Evolutionary conservation across 2,113 vertebrate genomes (phyloP).

Genomic region (Hystrix cristata): DNA sequence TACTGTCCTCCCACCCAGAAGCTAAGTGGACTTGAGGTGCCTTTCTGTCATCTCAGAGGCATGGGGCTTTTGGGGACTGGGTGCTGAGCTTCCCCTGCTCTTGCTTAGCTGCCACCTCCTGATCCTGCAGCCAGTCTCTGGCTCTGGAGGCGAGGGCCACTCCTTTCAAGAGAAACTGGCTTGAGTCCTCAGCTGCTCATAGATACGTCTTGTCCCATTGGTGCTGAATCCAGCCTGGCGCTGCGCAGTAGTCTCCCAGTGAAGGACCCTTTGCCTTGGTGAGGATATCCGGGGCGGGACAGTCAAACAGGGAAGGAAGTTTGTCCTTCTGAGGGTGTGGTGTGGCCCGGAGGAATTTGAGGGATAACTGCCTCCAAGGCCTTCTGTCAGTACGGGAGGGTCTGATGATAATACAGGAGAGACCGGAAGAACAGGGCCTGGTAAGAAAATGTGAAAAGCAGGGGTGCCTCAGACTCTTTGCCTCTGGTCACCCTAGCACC

Average conservation of each 20-base stretch:
- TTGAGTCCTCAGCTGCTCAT: not conserved
- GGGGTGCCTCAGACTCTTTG: not conserved
- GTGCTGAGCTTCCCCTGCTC: not conserved
- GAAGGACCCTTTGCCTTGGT: not conserved
- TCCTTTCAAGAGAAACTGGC: not conserved
- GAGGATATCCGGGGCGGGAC: constrained; percentile 17
- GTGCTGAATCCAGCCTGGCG: not conserved
- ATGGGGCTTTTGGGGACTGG: not conserved
- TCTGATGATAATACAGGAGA: not conserved
- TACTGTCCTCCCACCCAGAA: not conserved
- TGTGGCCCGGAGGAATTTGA: not conserved
- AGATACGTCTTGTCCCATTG: no score
- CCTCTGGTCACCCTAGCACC: not conserved
- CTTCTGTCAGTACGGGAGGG: not conserved
- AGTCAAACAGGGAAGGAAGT: constrained; percentile 22
- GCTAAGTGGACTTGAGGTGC: not conserved
- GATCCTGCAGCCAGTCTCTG: no score
- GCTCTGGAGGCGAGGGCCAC: not conserved
- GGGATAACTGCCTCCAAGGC: not conserved
- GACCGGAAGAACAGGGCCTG: not conserved
- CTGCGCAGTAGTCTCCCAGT: not conserved
- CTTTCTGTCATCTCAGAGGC: not conserved
- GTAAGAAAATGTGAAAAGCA: not conserved
- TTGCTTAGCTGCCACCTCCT: not conserved
- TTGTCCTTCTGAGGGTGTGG: not conserved